Percentiles rank a stretch among this genome's conserved stretches.
phyloP scores from a whole-genome alignment of 2,113 vertebrate genomes.

The Sapajus apella region DNA sequence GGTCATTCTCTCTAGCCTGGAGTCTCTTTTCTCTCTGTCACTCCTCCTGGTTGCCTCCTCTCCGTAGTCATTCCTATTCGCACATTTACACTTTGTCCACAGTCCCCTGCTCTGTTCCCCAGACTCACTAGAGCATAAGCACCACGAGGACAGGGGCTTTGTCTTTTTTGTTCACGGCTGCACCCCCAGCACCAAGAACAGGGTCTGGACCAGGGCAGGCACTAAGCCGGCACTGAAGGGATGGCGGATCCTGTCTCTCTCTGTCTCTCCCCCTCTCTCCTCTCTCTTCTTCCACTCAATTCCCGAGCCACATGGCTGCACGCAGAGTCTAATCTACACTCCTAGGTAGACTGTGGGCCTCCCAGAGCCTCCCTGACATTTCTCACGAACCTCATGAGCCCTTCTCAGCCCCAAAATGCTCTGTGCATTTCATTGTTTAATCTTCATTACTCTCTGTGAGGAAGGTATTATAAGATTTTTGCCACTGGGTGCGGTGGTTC shows the following conservation, averaged over 20 bases:
- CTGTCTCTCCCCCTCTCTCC: neutral
- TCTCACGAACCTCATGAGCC: neutral
- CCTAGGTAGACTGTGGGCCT: neutral
- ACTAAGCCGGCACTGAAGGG: neutral
- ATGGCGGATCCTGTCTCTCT: neutral
- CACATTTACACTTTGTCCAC: neutral
- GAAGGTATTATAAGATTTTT: neutral
- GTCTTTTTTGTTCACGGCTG: neutral
- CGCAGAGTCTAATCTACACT: neutral
- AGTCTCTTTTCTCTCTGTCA: neutral
- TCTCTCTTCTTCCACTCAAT: neutral
- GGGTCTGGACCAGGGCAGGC: neutral
- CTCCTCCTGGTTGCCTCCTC: neutral
- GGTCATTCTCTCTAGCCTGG: neutral
- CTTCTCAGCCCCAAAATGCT: neutral
- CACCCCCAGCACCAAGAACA: neutral
- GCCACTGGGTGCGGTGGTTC: rapidly evolving
- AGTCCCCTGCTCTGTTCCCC: neutral
- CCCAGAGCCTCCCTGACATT: neutral
- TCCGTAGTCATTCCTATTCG: neutral
- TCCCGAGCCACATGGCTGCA: neutral
- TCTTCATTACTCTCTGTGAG: neutral
- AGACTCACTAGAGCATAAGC: neutral
- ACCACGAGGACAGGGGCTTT: neutral
- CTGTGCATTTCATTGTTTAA: neutral